Evolutionary conservation across 2,797 vertebrate genomes (phyloP), one percentile per base, ranked within the genome.

Genomic region (Acanthurus tractus): DNA sequence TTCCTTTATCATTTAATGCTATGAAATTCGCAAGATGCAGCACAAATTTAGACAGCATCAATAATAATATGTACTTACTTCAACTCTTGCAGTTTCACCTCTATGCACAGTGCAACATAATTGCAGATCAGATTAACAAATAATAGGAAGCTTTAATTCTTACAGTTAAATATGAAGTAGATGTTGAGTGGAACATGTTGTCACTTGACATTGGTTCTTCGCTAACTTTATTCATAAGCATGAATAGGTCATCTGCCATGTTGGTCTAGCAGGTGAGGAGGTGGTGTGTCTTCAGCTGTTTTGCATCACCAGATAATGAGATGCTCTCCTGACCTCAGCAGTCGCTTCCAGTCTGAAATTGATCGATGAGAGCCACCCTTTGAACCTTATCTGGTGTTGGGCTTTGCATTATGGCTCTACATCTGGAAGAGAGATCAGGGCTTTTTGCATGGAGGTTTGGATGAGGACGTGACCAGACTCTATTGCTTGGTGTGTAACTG

Each of bases 381-480:
- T 92, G 78, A 93, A 91, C 92, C 88, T 89, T 90, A 91, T 92
- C 92, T 93, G 83, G 84, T 89, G 84, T 83, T 84, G 81, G 73
- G 76, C 81, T 89, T 84, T 84, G 74, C 90, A 75, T 84, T 83
- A 64, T 44, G 79, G 74, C 62, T 86, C 67, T 86, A 88, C 92
- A 94, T 94, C 94, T 93, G 92, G 92, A 90, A 81, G 82, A 92
- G 55, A 90, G 79, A 93, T 93, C 88, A 91, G 77, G 59, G 49
- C 62, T 82, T 89, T 89, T 77, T 82, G 83, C 76, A 50, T 83
- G 72, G 80, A 79, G 82, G 84, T 88, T 74, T 82, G 86, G 83
- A 87, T 75, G 80, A 90, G 92, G 83, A 94, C 86, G 89, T 94
- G 93, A 92, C 91, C 88, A 90, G 91, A 91, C 91, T 92, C 70